Conservation (phyloP, 2,888 invertebrate genomes). For the Troglohyphantes excavatus region DNA sequence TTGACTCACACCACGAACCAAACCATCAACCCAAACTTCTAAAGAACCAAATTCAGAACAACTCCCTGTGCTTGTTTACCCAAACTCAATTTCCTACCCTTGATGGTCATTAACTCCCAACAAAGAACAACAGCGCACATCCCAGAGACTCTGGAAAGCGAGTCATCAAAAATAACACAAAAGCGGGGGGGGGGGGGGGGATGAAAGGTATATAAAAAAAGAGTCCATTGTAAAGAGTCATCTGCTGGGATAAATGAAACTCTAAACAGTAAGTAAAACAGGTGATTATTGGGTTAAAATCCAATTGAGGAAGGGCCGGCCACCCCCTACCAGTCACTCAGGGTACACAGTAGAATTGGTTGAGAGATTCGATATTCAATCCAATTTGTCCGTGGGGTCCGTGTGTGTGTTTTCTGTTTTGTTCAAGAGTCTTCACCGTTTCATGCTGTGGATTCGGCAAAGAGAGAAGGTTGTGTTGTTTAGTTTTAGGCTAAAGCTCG, state of each 20-base stretch:
- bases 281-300: constrained; percentile 77
- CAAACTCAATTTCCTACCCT: constrained; percentile 57
- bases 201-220: constrained; percentile 4
- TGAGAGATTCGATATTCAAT: constrained; percentile 51
- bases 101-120: constrained; percentile 43
- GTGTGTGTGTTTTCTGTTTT: not conserved
- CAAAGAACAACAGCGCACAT: not conserved
- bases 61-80: not conserved
- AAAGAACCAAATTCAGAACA: not conserved
- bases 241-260: constrained; percentile 69
- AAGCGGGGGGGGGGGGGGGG: constrained; percentile 12
- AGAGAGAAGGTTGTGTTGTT: not conserved
- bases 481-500: too few species aligned
- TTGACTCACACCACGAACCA: not conserved
- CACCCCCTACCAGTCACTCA: constrained; percentile 6
- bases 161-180: constrained; percentile 22
- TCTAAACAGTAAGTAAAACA: constrained; percentile 73
- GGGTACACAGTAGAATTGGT: constrained; percentile 59
- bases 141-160: not conserved
- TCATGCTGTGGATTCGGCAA: not conserved
- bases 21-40: not conserved
- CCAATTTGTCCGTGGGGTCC: constrained; percentile 41
- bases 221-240: constrained; percentile 20
- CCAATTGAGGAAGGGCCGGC: constrained; percentile 56
- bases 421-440: not conserved